A percentile compares a stretch with the other conserved stretches of the same genome.
phyloP scores from a whole-genome alignment of 1,140 invertebrate species.

The Drosophila triauraria region DNA sequence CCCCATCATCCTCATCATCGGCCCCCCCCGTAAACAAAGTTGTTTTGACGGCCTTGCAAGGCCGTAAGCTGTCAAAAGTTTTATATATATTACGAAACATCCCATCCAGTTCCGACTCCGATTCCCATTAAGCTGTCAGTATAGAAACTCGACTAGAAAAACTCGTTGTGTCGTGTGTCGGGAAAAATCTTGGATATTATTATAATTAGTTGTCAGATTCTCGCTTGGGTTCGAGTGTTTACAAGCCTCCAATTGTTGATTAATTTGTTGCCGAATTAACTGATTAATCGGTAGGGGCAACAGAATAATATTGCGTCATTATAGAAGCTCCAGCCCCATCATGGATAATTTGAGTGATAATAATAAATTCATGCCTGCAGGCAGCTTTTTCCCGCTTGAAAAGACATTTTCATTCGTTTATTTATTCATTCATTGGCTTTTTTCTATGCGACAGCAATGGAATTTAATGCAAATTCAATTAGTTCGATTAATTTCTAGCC shows the following conservation, averaged over 20 bases:
- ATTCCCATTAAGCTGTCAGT: constrained; percentile 48
- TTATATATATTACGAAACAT: constrained; percentile 20
- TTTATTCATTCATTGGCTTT: constrained; percentile 19
- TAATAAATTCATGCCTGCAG: constrained; percentile 25
- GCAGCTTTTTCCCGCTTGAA: neutral
- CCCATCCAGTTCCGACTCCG: constrained; percentile 18
- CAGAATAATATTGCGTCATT: neutral
- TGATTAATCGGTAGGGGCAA: neutral
- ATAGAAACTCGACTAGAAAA: constrained; percentile 17
- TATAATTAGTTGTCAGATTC: constrained; percentile 24
- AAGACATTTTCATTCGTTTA: constrained; percentile 2
- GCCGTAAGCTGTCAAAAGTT: constrained; percentile 45
- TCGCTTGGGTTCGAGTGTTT: neutral
- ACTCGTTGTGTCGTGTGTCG: constrained; percentile 13
- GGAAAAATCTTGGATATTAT: constrained; percentile 26
- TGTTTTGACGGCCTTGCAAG: constrained; percentile 38
- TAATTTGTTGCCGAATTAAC: constrained; percentile 22
- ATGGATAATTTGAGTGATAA: constrained; percentile 1
- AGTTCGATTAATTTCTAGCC: constrained; percentile 45
- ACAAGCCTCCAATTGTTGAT: constrained; percentile 11
- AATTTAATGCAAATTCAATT: constrained; percentile 57
- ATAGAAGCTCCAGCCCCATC: neutral
- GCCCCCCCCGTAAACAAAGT: constrained; percentile 10
- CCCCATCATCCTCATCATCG: neutral
- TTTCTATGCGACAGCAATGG: neutral